Evolutionary conservation across 2,113 vertebrate species (phyloP), one percentile per base, ranked within the genome.

Genomic region (Orientallactaga bullata): DNA sequence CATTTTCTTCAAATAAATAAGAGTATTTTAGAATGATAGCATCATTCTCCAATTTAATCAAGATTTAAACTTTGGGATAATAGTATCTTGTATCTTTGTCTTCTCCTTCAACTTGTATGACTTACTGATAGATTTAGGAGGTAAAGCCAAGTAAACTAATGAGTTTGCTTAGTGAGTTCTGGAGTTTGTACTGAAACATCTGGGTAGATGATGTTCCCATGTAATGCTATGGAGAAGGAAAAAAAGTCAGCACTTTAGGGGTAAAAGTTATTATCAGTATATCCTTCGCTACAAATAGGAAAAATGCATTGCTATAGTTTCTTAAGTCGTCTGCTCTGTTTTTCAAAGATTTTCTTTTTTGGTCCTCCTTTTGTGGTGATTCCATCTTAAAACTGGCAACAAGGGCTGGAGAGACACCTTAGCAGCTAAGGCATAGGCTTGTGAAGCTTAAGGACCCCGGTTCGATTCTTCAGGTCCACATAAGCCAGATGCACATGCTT

Each of bases 121-220:
- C 30, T 80, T 74, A 78, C 30, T 86, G 35, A 65, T 84, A 78
- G 63, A 73, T 42, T 58, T 80, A 66, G 24, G 10, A 42, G 18
- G 55, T 60, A 66, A 94, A 82, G 24, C 69, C 7, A 94, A 83
- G 28, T 77, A 9, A 90, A 82, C 72, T 81, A 82, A 66, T 72
- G 35, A 66, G n/a, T n/a, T n/a, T n/a, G n/a, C n/a, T n/a, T n/a
- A n/a, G n/a, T n/a, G n/a, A n/a, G 79, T 92, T 28, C 55, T 72
- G 5, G 21, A 26, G 7, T 47, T 89, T 60, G n/a, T 72, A 37
- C n/a, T 37, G 61, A 32, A 83, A 18, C 28, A 79, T 39, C 42
- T 89, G n/a, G n/a, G 2, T 58, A 32, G 39, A 20, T 73, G 5
- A 30, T 42, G 2, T 65, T 37, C 24, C 7, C 26, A n/a, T 61